Percentiles rank a stretch among this genome's conserved stretches.
Conservation (phyloP, 2,113 vertebrate species). For the Eptatretus burgeri region DNA sequence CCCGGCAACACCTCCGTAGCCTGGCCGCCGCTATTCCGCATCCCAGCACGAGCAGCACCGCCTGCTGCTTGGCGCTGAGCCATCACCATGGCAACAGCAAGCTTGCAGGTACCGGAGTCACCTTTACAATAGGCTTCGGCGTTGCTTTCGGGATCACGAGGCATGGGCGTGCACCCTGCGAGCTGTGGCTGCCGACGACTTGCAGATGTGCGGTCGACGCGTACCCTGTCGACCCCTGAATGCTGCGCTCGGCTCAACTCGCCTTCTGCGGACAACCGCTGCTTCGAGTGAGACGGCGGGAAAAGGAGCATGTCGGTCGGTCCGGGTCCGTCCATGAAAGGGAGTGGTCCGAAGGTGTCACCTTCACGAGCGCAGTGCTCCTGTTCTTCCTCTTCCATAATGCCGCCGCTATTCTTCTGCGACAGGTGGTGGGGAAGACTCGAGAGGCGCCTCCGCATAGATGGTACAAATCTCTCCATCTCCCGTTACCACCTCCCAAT, state of each 20-base stretch:
- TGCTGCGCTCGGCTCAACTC: background rate
- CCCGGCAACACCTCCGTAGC: background rate
- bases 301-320: background rate
- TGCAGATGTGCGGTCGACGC: background rate
- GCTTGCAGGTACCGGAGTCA: no score
- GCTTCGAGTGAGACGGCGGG: background rate
- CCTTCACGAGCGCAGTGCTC: constrained; percentile 22
- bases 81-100: background rate
- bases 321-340: background rate
- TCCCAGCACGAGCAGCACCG: background rate
- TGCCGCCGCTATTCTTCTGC: constrained; percentile 59
- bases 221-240: background rate
- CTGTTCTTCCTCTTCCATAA: constrained; percentile 28
- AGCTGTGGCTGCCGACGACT: no score
- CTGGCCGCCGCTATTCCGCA: background rate
- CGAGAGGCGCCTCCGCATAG: constrained; percentile 95
- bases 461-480: constrained; percentile 76
- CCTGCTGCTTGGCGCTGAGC: background rate
- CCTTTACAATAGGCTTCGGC: no score
- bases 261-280: background rate
- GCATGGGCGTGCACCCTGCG: no score
- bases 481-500: constrained; percentile 1
- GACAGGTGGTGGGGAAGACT: constrained; percentile 86
- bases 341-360: constrained; percentile 16
- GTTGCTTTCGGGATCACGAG: no score